Percentiles rank a stretch among this genome's conserved stretches.
phyloP scores from a whole-genome alignment of 1,140 invertebrate species.

The Wiebesia pumilae region DNA sequence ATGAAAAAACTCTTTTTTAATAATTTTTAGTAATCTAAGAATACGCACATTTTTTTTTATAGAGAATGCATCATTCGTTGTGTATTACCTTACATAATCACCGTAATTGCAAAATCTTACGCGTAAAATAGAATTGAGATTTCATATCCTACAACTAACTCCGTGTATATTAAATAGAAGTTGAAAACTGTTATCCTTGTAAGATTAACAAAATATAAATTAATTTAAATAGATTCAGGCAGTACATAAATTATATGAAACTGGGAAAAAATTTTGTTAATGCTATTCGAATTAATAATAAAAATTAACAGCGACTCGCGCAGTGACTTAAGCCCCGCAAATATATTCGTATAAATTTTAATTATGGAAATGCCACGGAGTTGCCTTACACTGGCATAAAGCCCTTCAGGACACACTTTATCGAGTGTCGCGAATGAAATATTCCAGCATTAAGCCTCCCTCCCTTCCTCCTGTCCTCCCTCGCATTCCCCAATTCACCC shows the following conservation, averaged over 20 bases:
- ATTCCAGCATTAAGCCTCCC: constrained; percentile 51
- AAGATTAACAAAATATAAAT: constrained; percentile 6
- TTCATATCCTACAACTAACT: neutral
- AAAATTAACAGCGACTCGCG: neutral
- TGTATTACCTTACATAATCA: neutral
- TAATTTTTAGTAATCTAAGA: neutral
- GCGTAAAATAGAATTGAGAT: neutral
- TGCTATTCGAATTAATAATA: constrained; percentile 37
- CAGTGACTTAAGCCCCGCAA: constrained; percentile 2
- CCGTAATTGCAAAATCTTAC: neutral
- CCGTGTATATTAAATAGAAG: neutral
- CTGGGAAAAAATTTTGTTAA: constrained; percentile 5
- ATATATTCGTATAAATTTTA: constrained; percentile 49
- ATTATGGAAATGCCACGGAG: constrained; percentile 40
- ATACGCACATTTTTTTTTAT: neutral
- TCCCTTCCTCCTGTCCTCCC: neutral
- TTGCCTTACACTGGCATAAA: constrained; percentile 1
- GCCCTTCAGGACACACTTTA: constrained; percentile 53
- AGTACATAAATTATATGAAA: constrained; percentile 15
- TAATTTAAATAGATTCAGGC: constrained; percentile 28
- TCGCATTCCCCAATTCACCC: neutral
- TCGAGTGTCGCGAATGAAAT: constrained; percentile 57
- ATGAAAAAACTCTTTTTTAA: neutral
- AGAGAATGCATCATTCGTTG: neutral
- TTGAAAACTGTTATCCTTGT: neutral